Percentiles rank a stretch among this genome's conserved stretches.
phyloP scores from a whole-genome alignment of 2,113 vertebrate genomes.

The Phycodurus eques region DNA sequence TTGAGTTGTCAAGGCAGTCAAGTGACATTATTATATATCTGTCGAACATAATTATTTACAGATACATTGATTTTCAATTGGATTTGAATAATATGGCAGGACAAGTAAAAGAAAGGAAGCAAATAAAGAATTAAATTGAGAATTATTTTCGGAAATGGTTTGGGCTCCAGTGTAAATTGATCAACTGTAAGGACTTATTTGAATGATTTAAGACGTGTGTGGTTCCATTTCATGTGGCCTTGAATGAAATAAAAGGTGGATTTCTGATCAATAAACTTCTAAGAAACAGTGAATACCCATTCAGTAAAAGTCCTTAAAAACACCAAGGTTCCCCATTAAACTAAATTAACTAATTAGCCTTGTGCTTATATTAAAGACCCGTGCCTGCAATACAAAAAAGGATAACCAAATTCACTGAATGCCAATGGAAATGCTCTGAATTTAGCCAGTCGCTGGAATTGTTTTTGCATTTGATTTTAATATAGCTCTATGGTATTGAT shows the following conservation, averaged over 20 bases:
- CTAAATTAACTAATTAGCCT: slow-evolving; percentile 65
- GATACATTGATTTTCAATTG: no score
- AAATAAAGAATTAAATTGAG: not conserved
- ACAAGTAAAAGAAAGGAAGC: not conserved
- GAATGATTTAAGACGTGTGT: not conserved
- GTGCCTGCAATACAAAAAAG: slow-evolving; percentile 40
- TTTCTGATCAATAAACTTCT: slow-evolving; percentile 57
- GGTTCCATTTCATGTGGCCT: not conserved
- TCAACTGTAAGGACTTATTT: not conserved
- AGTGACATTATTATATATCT: no score
- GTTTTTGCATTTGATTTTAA: not conserved
- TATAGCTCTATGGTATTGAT: not conserved
- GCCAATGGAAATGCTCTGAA: slow-evolving; percentile 30
- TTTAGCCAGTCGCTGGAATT: slow-evolving; percentile 49
- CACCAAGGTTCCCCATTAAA: slow-evolving; percentile 53
- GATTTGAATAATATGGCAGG: not conserved
- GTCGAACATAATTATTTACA: no score
- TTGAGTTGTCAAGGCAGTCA: no score
- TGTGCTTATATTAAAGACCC: slow-evolving; percentile 52
- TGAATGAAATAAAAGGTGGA: not conserved
- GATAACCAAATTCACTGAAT: slow-evolving; percentile 28
- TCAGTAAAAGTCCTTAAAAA: slow-evolving; percentile 59
- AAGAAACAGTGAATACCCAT: slow-evolving; percentile 45
- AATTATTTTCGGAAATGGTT: no score
- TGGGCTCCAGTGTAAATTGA: not conserved